Conservation (phyloP, 2,113 vertebrate genomes). For the Cairina moschata region DNA sequence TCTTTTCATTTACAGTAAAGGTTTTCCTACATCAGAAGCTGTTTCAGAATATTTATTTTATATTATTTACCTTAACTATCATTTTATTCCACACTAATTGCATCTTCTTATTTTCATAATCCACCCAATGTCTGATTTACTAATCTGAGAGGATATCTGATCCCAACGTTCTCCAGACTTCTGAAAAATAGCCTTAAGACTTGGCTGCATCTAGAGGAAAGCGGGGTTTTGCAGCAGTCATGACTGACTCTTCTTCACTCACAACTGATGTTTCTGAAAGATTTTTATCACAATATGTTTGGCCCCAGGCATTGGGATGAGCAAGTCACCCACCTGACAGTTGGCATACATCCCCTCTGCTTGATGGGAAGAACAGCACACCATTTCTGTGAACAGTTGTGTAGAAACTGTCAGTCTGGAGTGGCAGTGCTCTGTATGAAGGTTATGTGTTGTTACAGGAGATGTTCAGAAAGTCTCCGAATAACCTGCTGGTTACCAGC, state of each 20-base stretch:
- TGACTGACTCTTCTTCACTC: neutral
- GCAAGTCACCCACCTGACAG: neutral
- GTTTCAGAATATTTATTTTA: neutral
- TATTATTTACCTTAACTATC: neutral
- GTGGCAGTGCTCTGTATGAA: neutral
- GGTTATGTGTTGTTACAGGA: neutral
- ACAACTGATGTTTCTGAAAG: neutral
- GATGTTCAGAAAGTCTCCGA: neutral
- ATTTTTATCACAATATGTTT: neutral
- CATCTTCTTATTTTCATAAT: neutral
- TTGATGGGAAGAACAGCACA: neutral
- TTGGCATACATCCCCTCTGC: neutral
- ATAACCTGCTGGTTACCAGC: neutral
- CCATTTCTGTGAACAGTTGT: neutral
- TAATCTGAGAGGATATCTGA: neutral
- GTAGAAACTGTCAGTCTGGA: neutral
- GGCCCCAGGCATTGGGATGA: neutral
- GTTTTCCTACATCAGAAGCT: neutral
- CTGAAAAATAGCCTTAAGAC: neutral
- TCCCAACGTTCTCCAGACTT: neutral
- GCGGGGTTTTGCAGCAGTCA: neutral
- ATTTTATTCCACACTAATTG: neutral
- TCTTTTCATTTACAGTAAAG: neutral
- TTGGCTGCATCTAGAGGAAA: neutral
- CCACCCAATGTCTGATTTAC: neutral